Conservation (phyloP, 2,797 vertebrate species). For the Pteronotus mesoamericanus region DNA sequence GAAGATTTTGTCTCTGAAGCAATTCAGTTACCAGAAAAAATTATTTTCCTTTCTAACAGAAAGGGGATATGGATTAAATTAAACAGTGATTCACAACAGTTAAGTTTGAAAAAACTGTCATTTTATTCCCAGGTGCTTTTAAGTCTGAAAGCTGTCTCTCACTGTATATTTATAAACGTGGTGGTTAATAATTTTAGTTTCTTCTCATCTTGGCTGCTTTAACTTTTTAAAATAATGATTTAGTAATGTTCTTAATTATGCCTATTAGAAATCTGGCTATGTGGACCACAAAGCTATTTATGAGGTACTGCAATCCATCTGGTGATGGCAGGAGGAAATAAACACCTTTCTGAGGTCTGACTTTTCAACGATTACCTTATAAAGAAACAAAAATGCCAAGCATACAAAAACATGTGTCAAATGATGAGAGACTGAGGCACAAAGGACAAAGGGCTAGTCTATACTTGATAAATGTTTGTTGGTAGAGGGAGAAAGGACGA, state of each 20-base stretch:
- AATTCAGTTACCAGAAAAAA: slow-evolving; percentile 18
- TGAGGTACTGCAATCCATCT: background rate
- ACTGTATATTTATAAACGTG: background rate
- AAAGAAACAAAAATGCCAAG: background rate
- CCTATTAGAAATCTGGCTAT: background rate
- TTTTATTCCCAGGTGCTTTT: slow-evolving; percentile 7
- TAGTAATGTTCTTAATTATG: slow-evolving; percentile 5
- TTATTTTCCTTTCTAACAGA: background rate
- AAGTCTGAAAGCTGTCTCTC: background rate
- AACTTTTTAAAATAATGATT: background rate
- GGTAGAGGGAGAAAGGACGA: background rate
- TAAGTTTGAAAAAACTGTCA: background rate
- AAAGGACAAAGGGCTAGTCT: background rate
- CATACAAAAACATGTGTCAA: background rate
- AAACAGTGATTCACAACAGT: background rate
- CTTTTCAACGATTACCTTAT: background rate
- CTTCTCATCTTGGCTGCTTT: background rate
- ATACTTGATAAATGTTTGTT: background rate
- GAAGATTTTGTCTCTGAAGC: background rate
- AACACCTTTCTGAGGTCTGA: background rate
- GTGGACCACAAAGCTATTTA: background rate
- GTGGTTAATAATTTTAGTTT: slow-evolving; percentile 14
- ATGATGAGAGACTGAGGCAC: background rate
- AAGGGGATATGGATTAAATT: background rate
- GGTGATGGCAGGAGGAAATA: background rate